Conservation (phyloP, 1,140 invertebrate genomes). For the Amyelois transitella region DNA sequence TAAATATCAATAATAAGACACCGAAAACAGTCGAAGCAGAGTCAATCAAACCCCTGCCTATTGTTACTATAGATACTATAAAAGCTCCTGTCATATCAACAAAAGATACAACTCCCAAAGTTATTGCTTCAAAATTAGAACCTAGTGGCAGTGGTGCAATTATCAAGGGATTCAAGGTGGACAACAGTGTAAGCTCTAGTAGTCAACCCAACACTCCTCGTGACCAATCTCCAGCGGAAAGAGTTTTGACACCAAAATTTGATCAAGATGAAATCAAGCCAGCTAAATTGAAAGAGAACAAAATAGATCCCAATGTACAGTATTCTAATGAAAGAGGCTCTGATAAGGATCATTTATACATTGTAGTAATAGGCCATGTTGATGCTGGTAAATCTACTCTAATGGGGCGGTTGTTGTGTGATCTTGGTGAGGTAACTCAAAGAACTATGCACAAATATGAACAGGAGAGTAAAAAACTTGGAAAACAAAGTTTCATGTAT, state of each 20-base stretch:
- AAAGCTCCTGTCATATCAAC: conserved; percentile 40
- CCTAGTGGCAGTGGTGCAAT: conserved; percentile 46
- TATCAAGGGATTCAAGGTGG: conserved; percentile 69
- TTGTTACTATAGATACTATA: conserved; percentile 68
- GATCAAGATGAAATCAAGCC: conserved; percentile 47
- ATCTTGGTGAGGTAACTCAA: conserved; percentile 92
- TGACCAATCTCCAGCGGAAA: conserved; percentile 78
- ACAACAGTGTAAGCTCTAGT: conserved; percentile 30
- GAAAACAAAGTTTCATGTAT: conserved; percentile 98
- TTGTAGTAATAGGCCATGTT: conserved; percentile 98
- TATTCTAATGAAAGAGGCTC: conserved; percentile 85
- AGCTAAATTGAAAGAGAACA: conserved; percentile 73
- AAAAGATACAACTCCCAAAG: conserved; percentile 46
- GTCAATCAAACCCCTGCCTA: conserved; percentile 23
- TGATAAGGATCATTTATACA: conserved; percentile 90
- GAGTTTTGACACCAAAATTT: conserved; percentile 63
- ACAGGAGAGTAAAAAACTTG: conserved; percentile 97
- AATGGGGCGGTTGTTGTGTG: conserved; percentile 95
- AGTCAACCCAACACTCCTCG: conserved; percentile 68
- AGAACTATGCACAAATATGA: conserved; percentile 98
- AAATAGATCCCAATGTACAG: conserved; percentile 73
- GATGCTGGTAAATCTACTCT: conserved; percentile 99
- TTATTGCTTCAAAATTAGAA: conserved; percentile 53
- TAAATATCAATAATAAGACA: conserved; percentile 58
- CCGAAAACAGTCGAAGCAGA: conserved; percentile 19